Evolutionary conservation across 2,113 vertebrate species (phyloP).

Genomic region (Eleginops maclovinus): DNA sequence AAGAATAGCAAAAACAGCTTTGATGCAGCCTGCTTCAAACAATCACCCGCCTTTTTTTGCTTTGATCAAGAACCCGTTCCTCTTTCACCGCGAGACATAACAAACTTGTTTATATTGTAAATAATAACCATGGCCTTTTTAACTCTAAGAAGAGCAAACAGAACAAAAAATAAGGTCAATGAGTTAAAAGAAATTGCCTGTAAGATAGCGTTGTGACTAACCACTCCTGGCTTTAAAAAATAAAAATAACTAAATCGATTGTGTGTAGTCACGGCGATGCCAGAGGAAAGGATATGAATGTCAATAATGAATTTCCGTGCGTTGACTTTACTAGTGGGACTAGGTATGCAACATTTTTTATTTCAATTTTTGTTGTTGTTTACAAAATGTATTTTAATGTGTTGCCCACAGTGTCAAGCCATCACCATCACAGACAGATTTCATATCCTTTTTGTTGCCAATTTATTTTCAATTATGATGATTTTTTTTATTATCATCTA

Average conservation of each 20-base stretch:
- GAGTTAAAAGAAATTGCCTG: slow-evolving; percentile 82
- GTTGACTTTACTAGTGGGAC: slow-evolving; percentile 64
- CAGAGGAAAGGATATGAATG: slow-evolving; percentile 77
- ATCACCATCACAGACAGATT: slow-evolving; percentile 25
- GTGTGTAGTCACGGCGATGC: slow-evolving; percentile 70
- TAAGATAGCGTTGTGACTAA: slow-evolving; percentile 91
- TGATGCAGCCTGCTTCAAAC: slow-evolving; percentile 12
- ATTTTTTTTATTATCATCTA: background rate
- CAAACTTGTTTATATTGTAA: slow-evolving; percentile 95
- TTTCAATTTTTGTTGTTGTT: slow-evolving; percentile 64
- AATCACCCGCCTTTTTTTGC: slow-evolving; percentile 55
- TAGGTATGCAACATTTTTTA: slow-evolving; percentile 81
- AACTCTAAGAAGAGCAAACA: slow-evolving; percentile 81
- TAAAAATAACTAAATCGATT: slow-evolving; percentile 50
- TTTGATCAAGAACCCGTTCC: background rate
- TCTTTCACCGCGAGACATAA: slow-evolving; percentile 54
- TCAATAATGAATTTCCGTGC: slow-evolving; percentile 74
- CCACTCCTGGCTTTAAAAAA: slow-evolving; percentile 84
- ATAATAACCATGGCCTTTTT: slow-evolving; percentile 95
- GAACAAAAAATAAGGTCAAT: slow-evolving; percentile 74
- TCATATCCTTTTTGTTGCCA: slow-evolving; percentile 55
- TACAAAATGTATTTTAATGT: slow-evolving; percentile 66
- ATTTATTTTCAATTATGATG: slow-evolving; percentile 43
- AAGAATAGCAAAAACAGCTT: too few species aligned
- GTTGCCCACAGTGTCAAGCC: slow-evolving; percentile 77